Evolutionary conservation across 2,797 vertebrate species (phyloP).

Genomic region (Ctenochaetus hawaiiensis): DNA sequence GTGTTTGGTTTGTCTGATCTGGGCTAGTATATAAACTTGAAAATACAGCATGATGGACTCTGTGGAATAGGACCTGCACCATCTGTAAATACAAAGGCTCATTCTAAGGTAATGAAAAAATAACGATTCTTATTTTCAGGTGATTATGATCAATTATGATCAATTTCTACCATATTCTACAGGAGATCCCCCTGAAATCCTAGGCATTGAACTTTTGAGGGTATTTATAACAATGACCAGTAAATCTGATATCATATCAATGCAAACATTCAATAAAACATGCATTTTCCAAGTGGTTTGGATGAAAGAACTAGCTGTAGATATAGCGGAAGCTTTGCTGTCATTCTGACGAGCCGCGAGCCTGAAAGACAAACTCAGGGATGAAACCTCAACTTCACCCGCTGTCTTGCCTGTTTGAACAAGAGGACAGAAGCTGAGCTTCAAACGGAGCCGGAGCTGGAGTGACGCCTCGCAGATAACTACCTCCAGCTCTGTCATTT

Average conservation of each 20-base stretch:
- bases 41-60: too few species aligned
- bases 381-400: slow-evolving; percentile 33
- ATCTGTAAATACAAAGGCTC: too few species aligned
- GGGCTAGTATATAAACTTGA: too few species aligned
- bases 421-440: slow-evolving; percentile 57
- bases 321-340: slow-evolving; percentile 25
- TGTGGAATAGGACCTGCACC: too few species aligned
- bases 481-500: slow-evolving; percentile 69
- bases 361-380: slow-evolving; percentile 33
- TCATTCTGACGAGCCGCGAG: slow-evolving; percentile 16
- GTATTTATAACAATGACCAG: too few species aligned
- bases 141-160: too few species aligned
- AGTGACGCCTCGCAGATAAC: slow-evolving; percentile 72
- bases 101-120: too few species aligned
- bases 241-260: background rate
- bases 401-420: slow-evolving; percentile 64
- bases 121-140: too few species aligned
- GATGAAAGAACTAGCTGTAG: slow-evolving; percentile 34
- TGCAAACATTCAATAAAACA: background rate
- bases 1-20: too few species aligned
- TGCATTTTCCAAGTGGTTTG: slow-evolving; percentile 3
- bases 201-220: too few species aligned
- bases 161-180: too few species aligned
- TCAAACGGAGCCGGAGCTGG: slow-evolving; percentile 58
- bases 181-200: too few species aligned